Evolutionary conservation across 2,113 vertebrate species (phyloP).

Genomic region (Physeter macrocephalus): DNA sequence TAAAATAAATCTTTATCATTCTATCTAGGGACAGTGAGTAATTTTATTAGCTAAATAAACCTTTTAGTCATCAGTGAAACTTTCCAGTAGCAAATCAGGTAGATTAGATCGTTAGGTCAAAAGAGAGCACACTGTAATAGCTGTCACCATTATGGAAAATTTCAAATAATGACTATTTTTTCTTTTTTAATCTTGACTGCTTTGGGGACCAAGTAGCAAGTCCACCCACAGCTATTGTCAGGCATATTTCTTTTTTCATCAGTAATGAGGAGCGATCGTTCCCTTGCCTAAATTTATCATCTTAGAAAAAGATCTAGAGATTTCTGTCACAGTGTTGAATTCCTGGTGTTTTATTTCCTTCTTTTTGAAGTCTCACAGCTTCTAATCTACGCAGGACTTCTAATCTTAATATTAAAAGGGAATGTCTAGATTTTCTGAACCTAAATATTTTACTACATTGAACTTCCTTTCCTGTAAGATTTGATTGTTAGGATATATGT

Average conservation of each 20-base stretch:
- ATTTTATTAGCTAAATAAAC: conserved; percentile 57
- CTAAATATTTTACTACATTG: conserved; percentile 9
- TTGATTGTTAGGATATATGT: background rate
- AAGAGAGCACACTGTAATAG: conserved; percentile 44
- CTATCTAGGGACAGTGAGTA: conserved; percentile 20
- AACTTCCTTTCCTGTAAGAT: conserved; percentile 34
- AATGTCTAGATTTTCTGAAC: conserved; percentile 15
- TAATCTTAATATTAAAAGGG: conserved; percentile 19
- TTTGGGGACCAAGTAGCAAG: conserved; percentile 65
- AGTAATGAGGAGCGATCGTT: conserved; percentile 60
- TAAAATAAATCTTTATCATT: conserved; percentile 34
- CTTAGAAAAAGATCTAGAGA: conserved; percentile 55
- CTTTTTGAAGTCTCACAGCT: conserved; percentile 27
- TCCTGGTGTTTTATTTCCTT: background rate
- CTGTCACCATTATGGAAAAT: conserved; percentile 45
- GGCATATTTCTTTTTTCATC: conserved; percentile 63
- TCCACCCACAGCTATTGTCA: conserved; percentile 70
- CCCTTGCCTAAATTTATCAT: conserved; percentile 61
- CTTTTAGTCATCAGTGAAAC: conserved; percentile 48
- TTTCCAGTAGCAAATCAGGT: conserved; percentile 15
- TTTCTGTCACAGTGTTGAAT: conserved; percentile 24
- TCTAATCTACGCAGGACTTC: background rate
- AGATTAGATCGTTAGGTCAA: conserved; percentile 40
- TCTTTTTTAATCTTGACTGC: conserved; percentile 58
- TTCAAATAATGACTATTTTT: conserved; percentile 61